Conservation (phyloP, 2,888 invertebrate genomes). For the Apotomis betuletana region DNA sequence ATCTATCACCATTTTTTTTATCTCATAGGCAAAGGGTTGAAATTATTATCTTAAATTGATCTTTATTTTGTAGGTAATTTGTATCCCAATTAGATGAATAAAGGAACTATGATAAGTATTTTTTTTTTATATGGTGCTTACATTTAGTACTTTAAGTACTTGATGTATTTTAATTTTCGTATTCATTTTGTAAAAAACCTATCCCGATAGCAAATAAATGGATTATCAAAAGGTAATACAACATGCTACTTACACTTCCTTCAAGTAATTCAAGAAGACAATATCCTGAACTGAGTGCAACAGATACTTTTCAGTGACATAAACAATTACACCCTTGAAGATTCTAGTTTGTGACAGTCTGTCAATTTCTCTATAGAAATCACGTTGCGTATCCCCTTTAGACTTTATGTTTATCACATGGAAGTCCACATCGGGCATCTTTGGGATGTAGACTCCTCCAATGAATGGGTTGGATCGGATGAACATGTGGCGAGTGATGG, state of each 20-base stretch:
- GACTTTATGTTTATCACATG: slow-evolving; percentile 64
- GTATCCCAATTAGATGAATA: too few relatives aligned
- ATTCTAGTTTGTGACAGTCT: slow-evolving; percentile 59
- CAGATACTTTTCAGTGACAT: slow-evolving; percentile 74
- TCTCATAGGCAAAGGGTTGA: too few relatives aligned
- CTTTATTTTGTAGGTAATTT: too few relatives aligned
- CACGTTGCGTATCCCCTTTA: slow-evolving; percentile 54
- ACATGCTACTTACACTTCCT: slow-evolving; percentile 66
- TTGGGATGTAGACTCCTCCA: slow-evolving; percentile 72
- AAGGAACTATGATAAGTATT: too few relatives aligned
- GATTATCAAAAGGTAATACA: not conserved
- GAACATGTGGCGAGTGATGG: slow-evolving; percentile 54
- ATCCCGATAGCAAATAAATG: not conserved
- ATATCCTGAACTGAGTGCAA: slow-evolving; percentile 68
- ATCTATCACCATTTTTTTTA: too few relatives aligned
- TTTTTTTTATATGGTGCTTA: too few relatives aligned
- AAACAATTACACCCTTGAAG: slow-evolving; percentile 71
- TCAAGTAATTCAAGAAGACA: slow-evolving; percentile 70
- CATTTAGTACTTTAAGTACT: too few relatives aligned
- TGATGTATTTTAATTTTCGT: too few relatives aligned
- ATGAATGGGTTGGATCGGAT: slow-evolving; percentile 55
- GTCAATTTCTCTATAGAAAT: slow-evolving; percentile 59
- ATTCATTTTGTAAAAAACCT: too few relatives aligned
- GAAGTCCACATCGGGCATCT: slow-evolving; percentile 70
- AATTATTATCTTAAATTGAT: too few relatives aligned